Base-by-base conservation (phyloP, 2,113 vertebrate species). In the Ia io region DNA sequence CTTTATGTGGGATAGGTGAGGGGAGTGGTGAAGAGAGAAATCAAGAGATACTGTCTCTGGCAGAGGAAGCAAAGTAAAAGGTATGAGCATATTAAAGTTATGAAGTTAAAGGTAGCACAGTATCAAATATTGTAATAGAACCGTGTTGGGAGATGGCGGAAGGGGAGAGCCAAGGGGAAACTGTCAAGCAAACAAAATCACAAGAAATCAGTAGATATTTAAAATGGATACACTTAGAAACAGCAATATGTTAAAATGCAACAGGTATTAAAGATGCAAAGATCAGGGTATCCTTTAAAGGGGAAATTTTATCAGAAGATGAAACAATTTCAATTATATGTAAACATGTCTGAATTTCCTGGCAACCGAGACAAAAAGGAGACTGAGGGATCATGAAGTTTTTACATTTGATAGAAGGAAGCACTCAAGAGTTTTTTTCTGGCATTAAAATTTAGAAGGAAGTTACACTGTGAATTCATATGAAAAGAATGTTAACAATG, bases 271-370 rank as follows among this genome's bases (percentile, higher is more conserved):
- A 85, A 65, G 42, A 89, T 85, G 47, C 22, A 86, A 53, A 65
- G 59, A 51, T 70, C 25, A 44, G 17, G 9, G 40, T 63, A 14
- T 10, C 9, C 44, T 63, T 79, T 80, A 70, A 96, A 93, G 47
- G 53, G n/a, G n/a, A 94, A 70, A 70, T 90, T 77, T 78, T 78
- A 74, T 94, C 63, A 95, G 82, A 83, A 84, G 47, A 61, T 70
- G 91, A 74, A 80, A 53, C 73, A 44, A 51, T 93, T 86, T 30
- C 32, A 61, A 69, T 96, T 90, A 61, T 83, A 73, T 7, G 0
- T 84, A 92, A 92, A 84, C 44, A 71, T 61, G 35, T 79, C 61
- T 53, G 40, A 79, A 88, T 94, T 93, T 90, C 20, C 49, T 79
- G 32, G n/a, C n/a, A 94, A 47, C 35, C 6, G 28, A 63, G 51